A percentile compares a stretch with the other conserved stretches of the same genome.
phyloP scores from a whole-genome alignment of 2,888 invertebrate genomes.

The Brenthis hecate region DNA sequence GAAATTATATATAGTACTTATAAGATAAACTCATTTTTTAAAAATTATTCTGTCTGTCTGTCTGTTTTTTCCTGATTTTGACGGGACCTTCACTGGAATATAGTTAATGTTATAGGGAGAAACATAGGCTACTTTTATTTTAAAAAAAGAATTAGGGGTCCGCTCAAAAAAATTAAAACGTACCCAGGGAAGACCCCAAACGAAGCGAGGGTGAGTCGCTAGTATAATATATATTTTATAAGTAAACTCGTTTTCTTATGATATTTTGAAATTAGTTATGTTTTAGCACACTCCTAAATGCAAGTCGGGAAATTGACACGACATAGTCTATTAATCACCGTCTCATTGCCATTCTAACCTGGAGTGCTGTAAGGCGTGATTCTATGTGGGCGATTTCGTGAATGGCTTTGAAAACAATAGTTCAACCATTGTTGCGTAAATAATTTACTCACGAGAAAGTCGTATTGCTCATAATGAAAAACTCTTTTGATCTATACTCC shows the following conservation, averaged over 20 bases:
- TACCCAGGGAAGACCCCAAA: too few species aligned
- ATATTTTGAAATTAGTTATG: slow-evolving; percentile 43
- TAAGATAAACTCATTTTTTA: too few species aligned
- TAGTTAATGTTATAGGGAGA: too few species aligned
- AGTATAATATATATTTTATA: too few species aligned
- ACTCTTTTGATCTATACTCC: neutral
- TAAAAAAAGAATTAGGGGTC: too few species aligned
- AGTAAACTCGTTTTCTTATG: slow-evolving; percentile 27
- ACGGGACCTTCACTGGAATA: too few species aligned
- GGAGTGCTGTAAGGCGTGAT: slow-evolving; percentile 51
- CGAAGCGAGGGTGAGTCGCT: too few species aligned
- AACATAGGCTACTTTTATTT: too few species aligned
- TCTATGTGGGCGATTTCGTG: slow-evolving; percentile 53
- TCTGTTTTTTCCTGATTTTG: too few species aligned
- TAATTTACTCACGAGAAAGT: slow-evolving; percentile 43
- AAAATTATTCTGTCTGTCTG: too few species aligned
- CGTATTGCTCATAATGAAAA: slow-evolving; percentile 30
- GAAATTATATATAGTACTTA: too few species aligned
- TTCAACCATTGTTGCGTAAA: slow-evolving; percentile 53
- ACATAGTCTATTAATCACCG: slow-evolving; percentile 53
- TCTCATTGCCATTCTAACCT: slow-evolving; percentile 55
- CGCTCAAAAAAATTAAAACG: too few species aligned
- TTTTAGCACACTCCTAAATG: slow-evolving; percentile 34
- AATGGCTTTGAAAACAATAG: slow-evolving; percentile 60
- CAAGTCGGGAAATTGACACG: slow-evolving; percentile 44